Evolutionary conservation across 2,797 vertebrate genomes (phyloP).

Genomic region (Toxotes lorentzi): DNA sequence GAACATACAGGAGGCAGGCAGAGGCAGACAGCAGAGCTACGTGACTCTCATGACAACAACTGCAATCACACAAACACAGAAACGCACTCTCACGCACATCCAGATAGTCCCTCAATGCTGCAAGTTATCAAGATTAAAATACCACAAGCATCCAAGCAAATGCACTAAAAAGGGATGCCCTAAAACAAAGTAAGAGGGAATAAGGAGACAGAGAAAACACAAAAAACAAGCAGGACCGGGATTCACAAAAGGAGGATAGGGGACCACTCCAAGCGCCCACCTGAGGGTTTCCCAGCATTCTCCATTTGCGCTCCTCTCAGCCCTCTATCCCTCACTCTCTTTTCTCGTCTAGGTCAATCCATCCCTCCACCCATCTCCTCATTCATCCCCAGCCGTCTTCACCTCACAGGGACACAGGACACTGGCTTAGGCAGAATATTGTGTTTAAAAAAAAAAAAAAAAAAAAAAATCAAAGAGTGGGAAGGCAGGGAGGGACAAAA

Average conservation of each 20-base stretch:
- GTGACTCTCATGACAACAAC: conserved; percentile 78
- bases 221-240: conserved; percentile 21
- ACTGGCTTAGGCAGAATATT: conserved; percentile 56
- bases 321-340: conserved; percentile 52
- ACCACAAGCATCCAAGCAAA: conserved; percentile 38
- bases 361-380: conserved; percentile 51
- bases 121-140: conserved; percentile 62
- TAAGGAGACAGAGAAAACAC: neutral
- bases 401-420: conserved; percentile 62
- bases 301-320: conserved; percentile 68
- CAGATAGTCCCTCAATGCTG: conserved; percentile 49
- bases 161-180: conserved; percentile 30
- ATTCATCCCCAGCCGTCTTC: conserved; percentile 45
- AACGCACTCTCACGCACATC: conserved; percentile 40
- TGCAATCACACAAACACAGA: conserved; percentile 54
- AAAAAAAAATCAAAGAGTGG: conserved; percentile 51
- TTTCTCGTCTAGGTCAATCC: conserved; percentile 57
- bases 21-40: conserved; percentile 72
- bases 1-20: conserved; percentile 73
- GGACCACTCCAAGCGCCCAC: conserved; percentile 68
- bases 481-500: conserved; percentile 70
- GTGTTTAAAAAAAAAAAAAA: conserved; percentile 20
- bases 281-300: conserved; percentile 77
- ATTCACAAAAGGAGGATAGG: conserved; percentile 35
- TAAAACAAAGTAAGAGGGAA: conserved; percentile 45